Base-by-base conservation (phyloP, 2,797 vertebrate genomes). In the Sylvia borin region DNA sequence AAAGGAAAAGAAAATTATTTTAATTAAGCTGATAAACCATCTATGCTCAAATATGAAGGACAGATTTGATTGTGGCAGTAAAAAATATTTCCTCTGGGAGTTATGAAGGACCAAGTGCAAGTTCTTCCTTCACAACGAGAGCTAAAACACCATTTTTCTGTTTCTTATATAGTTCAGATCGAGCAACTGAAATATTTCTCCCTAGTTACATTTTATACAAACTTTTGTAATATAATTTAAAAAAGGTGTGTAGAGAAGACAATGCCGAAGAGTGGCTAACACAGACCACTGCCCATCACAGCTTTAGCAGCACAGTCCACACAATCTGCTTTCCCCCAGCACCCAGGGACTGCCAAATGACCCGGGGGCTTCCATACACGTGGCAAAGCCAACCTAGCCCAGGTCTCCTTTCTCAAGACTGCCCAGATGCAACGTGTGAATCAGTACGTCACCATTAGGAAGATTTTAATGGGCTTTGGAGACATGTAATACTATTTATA, bases 401-500 rank as follows among this genome's bases (percentile, higher is more conserved):
- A n/a, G 58, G 67, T 65, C 51, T 68, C 45, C 45, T 36, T 45
- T n/a, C 83, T 73, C 12, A 0, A 40, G 67, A 9, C 73, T 90
- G 66, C 70, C 92, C 70, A 32, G 65, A 78, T 42, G 19, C 27
- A 27, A 53, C 0, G 6, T 31, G 70, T 88, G 80, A 72, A 62
- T 26, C 1, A 0, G 66, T 38, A 93, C 34, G 25, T 96, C 96
- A 96, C 88, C 54, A 55, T 45, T 85, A 91, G 95, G 97, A 94
- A 87, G 88, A 95, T 96, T 97, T 97, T 97, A 97, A 98, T 96
- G 93, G 97, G 95, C 94, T 96, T 78, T 86, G 76, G 80, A 71
- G 80, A 97, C 97, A 97, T 95, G 96, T 92, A 95, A 91, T 93
- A 92, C 93, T 97, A 68, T 97, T 92, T 97, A 98, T 96, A 95